These are phyloP conservation scores for Catalaphyllia jardinei DNA, from an alignment of 64 coral and sea anemone genomes.

Conservation along the genomic window DNA sequence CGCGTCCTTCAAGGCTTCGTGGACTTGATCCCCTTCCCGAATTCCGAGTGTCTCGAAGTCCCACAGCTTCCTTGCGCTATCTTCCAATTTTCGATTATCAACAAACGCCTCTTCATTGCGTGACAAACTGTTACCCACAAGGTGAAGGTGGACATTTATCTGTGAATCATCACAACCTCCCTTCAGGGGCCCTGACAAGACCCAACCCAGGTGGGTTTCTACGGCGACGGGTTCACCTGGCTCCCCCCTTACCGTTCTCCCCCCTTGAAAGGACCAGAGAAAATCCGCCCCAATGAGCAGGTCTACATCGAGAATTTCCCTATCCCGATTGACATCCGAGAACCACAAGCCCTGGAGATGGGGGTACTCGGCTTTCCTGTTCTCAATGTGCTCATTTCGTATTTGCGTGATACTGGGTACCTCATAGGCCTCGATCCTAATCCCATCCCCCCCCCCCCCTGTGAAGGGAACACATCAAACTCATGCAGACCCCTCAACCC, in stretches of 20 bases:
- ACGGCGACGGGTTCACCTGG: slow-evolving; percentile 35
- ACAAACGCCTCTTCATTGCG: no score
- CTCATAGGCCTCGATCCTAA: neutral
- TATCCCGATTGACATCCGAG: slow-evolving; percentile 33
- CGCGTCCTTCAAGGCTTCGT: slow-evolving; percentile 5
- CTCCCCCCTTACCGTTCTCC: slow-evolving; percentile 21
- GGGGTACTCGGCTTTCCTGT: neutral
- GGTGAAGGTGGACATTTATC: no score
- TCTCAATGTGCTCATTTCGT: slow-evolving; percentile 23
- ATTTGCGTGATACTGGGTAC: neutral
- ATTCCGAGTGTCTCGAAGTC: slow-evolving; percentile 22
- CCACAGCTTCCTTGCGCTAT: slow-evolving; percentile 1
- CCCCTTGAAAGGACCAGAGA: slow-evolving; percentile 50
- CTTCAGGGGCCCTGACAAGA: slow-evolving; percentile 31
- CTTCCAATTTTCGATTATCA: neutral
- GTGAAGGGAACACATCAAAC: neutral
- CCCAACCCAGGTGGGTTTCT: slow-evolving; percentile 37
- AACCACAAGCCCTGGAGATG: slow-evolving; percentile 56
- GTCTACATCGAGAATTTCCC: slow-evolving; percentile 23
- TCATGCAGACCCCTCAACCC: neutral
- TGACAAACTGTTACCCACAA: no score
- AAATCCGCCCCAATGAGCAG: slow-evolving; percentile 43
- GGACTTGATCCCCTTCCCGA: slow-evolving; percentile 5
- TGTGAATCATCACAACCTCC: no score
- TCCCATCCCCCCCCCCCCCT: neutral